Evolutionary conservation across 2,797 vertebrate species (phyloP).

Genomic region (Periparus ater): DNA sequence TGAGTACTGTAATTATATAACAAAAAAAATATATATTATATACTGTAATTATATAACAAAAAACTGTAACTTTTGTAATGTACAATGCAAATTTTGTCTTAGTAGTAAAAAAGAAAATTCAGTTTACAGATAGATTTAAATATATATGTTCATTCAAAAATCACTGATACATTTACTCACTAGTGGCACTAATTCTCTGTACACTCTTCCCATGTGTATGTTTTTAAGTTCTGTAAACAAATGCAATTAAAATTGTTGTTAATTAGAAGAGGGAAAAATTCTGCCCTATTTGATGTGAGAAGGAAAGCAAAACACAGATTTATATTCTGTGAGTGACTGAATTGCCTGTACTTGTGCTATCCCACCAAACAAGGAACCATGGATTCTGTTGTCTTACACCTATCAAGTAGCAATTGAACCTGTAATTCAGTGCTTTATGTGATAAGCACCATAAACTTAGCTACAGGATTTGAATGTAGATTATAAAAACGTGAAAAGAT

Average conservation of each 20-base stretch:
- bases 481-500: background rate
- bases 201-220: background rate
- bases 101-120: background rate
- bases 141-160: background rate
- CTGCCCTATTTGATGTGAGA: background rate
- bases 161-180: background rate
- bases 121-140: background rate
- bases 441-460: background rate
- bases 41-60: no score
- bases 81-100: background rate
- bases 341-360: background rate
- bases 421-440: background rate
- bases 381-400: background rate
- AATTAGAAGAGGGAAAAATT: background rate
- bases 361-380: background rate
- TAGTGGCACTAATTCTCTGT: background rate
- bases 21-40: background rate
- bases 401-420: background rate
- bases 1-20: background rate
- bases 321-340: background rate
- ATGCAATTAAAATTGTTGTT: background rate
- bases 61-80: background rate
- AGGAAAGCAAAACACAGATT: background rate
- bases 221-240: background rate
- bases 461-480: background rate